Conservation (phyloP, 2,797 vertebrate genomes). For the Bryconaethiops microstoma region DNA sequence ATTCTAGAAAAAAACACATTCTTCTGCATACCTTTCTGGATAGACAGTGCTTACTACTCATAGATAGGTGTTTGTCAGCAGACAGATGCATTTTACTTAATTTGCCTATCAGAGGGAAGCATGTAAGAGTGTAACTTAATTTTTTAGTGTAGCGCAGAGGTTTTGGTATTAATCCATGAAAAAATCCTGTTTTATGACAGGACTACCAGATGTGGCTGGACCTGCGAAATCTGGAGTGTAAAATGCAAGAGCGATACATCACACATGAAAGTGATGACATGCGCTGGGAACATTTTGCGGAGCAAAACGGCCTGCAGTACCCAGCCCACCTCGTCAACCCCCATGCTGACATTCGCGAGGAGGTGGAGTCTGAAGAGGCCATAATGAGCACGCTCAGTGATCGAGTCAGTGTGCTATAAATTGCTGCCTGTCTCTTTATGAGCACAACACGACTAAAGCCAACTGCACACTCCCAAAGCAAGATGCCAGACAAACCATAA, state of each 20-base stretch:
- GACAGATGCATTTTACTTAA: not conserved
- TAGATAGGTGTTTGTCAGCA: not conserved
- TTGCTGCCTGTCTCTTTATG: slow-evolving; percentile 60
- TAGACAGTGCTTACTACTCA: not conserved
- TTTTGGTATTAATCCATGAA: not conserved
- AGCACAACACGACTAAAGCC: slow-evolving; percentile 66
- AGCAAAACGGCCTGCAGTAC: slow-evolving; percentile 86
- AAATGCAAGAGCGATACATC: slow-evolving; percentile 92
- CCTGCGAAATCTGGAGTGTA: slow-evolving; percentile 90
- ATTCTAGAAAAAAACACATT: not conserved
- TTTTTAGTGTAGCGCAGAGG: not conserved
- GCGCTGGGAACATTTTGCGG: slow-evolving; percentile 91
- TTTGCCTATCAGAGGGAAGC: not conserved
- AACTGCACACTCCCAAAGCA: slow-evolving; percentile 27
- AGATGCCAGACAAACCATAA: slow-evolving; percentile 21
- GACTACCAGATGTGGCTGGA: slow-evolving; percentile 98
- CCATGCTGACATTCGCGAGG: slow-evolving; percentile 69
- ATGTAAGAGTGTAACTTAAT: not conserved
- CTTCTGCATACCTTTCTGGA: not conserved
- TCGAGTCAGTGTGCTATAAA: slow-evolving; percentile 95
- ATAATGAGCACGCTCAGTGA: slow-evolving; percentile 93
- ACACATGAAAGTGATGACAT: slow-evolving; percentile 96
- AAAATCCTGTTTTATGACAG: slow-evolving; percentile 70
- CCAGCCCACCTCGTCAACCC: slow-evolving; percentile 81
- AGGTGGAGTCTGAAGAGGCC: slow-evolving; percentile 77